Conservation (phyloP, 2,888 invertebrate species). For the Agrotis ipsilon region DNA sequence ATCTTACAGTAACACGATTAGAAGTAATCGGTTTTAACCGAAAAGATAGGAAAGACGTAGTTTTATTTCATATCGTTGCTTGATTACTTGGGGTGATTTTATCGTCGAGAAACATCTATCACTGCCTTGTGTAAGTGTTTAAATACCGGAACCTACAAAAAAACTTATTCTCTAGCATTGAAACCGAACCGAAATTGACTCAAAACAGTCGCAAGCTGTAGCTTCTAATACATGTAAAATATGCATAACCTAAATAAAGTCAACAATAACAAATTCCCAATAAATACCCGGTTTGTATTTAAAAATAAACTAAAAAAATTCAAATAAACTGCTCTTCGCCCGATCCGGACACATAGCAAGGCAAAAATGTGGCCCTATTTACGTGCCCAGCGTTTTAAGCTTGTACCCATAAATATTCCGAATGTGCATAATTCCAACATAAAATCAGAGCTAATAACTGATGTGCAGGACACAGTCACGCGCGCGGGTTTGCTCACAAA, state of each 20-base stretch:
- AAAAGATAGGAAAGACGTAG: conserved; percentile 44
- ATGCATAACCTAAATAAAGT: conserved; percentile 2
- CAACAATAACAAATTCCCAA: conserved; percentile 16
- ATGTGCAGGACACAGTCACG: conserved; percentile 63
- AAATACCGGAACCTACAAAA: neutral
- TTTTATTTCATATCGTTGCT: conserved; percentile 40
- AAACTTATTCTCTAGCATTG: no score
- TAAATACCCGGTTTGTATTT: conserved; percentile 22
- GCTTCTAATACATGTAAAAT: neutral
- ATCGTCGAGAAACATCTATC: conserved; percentile 3
- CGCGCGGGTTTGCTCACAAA: conserved; percentile 73
- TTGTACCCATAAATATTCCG: conserved; percentile 45
- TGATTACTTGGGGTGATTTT: conserved; percentile 10
- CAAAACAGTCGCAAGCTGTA: neutral
- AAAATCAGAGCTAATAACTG: conserved; percentile 58
- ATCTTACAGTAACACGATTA: conserved; percentile 75
- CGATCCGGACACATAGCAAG: conserved; percentile 31
- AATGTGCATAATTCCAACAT: conserved; percentile 53
- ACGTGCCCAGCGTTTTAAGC: conserved; percentile 39
- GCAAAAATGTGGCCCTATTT: conserved; percentile 55
- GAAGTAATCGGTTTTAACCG: conserved; percentile 60
- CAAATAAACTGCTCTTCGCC: conserved; percentile 31
- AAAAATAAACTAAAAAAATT: conserved; percentile 43
- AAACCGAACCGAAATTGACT: no score
- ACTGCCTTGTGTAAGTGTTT: neutral